A percentile compares a stretch with the other conserved stretches of the same genome.
phyloP scores from a whole-genome alignment of 2,888 invertebrate species.

The Scaptomyza polygonia region DNA sequence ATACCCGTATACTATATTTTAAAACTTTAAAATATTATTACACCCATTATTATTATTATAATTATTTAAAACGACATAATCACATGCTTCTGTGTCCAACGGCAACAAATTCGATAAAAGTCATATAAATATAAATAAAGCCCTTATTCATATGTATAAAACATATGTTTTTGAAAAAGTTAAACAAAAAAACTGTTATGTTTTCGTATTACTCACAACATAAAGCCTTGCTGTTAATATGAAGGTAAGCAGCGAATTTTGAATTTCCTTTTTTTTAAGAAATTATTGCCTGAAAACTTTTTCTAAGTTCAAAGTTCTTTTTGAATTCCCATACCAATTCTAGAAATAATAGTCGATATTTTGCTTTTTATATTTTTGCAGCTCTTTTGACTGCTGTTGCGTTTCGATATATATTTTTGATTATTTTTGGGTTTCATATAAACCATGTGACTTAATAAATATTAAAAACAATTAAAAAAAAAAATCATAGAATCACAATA shows the following conservation, averaged over 20 bases:
- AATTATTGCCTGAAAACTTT: no score
- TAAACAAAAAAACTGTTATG: background rate
- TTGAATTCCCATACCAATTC: no score
- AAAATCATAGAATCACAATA: constrained; percentile 38
- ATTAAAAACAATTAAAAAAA: constrained; percentile 47
- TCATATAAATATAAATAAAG: constrained; percentile 52
- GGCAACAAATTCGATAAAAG: constrained; percentile 58
- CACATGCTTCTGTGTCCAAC: constrained; percentile 52
- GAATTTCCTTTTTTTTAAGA: no score
- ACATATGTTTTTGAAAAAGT: constrained; percentile 10
- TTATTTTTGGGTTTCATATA: constrained; percentile 74
- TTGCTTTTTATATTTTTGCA: constrained; percentile 53
- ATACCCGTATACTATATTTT: constrained; percentile 12
- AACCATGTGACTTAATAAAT: constrained; percentile 77
- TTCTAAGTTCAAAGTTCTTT: no score
- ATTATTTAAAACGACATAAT: constrained; percentile 45
- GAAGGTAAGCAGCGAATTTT: no score
- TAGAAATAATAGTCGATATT: constrained; percentile 1
- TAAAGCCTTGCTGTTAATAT: no score
- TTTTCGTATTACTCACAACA: no score
- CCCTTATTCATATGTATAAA: constrained; percentile 21
- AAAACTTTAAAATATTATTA: constrained; percentile 25
- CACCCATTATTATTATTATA: constrained; percentile 32
- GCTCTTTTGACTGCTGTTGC: constrained; percentile 62
- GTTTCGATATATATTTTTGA: constrained; percentile 63